Base-by-base conservation (phyloP, 2,888 invertebrate genomes). In the Meliscaeva auricollis region DNA sequence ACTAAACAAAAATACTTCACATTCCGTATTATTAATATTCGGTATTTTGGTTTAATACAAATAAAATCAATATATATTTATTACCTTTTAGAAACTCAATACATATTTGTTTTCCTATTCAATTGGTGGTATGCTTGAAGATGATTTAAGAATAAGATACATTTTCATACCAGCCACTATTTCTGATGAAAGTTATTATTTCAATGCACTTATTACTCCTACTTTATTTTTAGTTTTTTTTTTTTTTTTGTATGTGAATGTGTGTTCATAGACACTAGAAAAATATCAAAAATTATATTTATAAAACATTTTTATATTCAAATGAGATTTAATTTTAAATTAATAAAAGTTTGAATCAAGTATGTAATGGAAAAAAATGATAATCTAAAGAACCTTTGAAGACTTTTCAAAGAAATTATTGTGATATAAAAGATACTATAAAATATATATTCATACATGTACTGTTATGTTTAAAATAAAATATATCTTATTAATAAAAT, bases 401-500 rank as follows among this genome's bases (percentile, higher is more conserved):
- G 58, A 84, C 75, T 76, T 72, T 75, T 72, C 66, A 72, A 84
- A 76, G 68, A 81, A 79, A 76, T 75, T 85, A 81, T 85, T 85
- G 85, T 85, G 85, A 85, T 85, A 85, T 81, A 76, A 62, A 75
- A 80, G 66, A 79, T 76, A 85, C 77, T 85, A 81, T 79, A 66
- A 70, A 58, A 58, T 64, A 46, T 26, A 60, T 44, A 46, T 70
- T 20, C 30, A 69, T 48, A 52, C 44, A 44, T 69, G 66, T 73
- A 58, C 35, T 75, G 50, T 32, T 17, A 73, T 66, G 44, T 46
- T 74, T 62, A 56, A 66, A 68, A 58, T 58, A 58, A 26, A 58
- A 73, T 60, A 69, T 66, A 72, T 72, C 60, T 35, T 73, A 58
- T 68, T 20, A 50, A 66, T 50, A 66, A 46, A 30, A 30, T 22